Percentiles rank a stretch among this genome's conserved stretches.
These are phyloP conservation scores for Blennius ocellaris DNA, from an alignment of 2,113 vertebrate species.

Conservation along the genomic window DNA sequence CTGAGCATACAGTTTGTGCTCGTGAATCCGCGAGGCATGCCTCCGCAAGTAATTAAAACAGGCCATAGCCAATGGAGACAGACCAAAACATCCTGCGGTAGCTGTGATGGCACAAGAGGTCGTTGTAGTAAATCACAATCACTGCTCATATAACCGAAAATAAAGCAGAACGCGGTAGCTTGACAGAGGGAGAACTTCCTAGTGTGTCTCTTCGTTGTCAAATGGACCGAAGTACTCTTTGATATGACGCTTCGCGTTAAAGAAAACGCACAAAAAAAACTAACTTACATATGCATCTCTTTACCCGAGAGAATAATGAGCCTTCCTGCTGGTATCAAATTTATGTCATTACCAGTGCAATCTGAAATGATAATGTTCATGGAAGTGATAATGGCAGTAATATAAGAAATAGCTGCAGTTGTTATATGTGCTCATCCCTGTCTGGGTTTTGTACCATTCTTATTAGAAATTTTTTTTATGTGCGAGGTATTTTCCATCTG, in stretches of 20 bases:
- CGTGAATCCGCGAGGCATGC: constrained; percentile 43
- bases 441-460: background rate
- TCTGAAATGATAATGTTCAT: background rate
- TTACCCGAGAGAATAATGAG: background rate
- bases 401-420: background rate
- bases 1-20: constrained; percentile 42
- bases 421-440: background rate
- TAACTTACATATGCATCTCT: background rate
- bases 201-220: background rate
- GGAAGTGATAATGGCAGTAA: background rate
- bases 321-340: background rate
- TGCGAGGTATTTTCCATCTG: constrained; percentile 13
- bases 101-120: constrained; percentile 2
- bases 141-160: constrained; percentile 25
- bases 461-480: background rate
- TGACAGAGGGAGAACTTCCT: constrained; percentile 2
- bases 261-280: background rate
- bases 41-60: constrained; percentile 53
- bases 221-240: background rate
- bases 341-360: background rate
- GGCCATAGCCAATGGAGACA: constrained; percentile 8
- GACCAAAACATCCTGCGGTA: constrained; percentile 16
- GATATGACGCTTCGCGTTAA: background rate
- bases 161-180: constrained; percentile 13
- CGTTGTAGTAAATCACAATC: constrained; percentile 47